phyloP scores from a whole-genome alignment of 2,113 vertebrate species.

The Trogon melanurus region DNA sequence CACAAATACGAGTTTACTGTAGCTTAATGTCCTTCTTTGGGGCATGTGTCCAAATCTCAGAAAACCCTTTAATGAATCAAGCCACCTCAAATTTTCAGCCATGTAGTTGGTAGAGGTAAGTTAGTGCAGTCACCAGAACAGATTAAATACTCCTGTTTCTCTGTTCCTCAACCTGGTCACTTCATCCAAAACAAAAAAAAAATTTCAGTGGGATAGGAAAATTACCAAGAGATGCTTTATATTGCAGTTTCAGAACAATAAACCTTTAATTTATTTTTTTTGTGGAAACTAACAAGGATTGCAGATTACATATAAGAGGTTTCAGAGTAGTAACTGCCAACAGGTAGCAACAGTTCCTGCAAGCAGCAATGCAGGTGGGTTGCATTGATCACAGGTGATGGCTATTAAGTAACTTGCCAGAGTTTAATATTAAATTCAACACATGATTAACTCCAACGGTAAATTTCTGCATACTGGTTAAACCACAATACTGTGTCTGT shows the following conservation, averaged over 20 bases:
- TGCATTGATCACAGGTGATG: background rate
- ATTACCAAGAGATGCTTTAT: background rate
- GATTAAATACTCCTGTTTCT: background rate
- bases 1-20: background rate
- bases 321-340: background rate
- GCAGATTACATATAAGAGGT: background rate
- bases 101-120: background rate
- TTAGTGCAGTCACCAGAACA: background rate
- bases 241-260: background rate
- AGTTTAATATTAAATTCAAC: constrained; percentile 54
- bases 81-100: background rate
- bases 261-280: background rate
- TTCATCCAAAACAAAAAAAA: background rate
- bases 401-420: constrained; percentile 13
- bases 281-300: background rate
- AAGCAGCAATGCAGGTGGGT: background rate
- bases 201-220: background rate
- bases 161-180: background rate
- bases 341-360: background rate
- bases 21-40: background rate
- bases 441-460: background rate
- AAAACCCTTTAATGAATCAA: background rate
- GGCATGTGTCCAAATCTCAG: background rate
- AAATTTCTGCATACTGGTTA: constrained; percentile 3
- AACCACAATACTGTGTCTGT: background rate